Evolutionary conservation across 2,797 vertebrate species (phyloP), one percentile per base, ranked within the genome.

Genomic region (Thalassophryne amazonica): DNA sequence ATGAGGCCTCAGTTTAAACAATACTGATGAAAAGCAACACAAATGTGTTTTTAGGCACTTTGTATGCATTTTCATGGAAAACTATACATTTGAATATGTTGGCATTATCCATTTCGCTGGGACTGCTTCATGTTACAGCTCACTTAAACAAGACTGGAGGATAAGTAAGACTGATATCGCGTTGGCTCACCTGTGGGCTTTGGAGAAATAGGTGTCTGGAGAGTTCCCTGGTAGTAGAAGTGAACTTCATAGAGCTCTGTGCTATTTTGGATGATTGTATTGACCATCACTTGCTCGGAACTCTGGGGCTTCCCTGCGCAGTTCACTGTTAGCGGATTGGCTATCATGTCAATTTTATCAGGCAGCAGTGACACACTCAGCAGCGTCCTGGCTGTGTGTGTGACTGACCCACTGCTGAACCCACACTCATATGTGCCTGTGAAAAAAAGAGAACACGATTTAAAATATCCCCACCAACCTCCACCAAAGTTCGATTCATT

Each of bases 381-480:
- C 0, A 11, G 0, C 15, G 48, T 1, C 3, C 2, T 57, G 43
- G 82, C 87, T 13, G 23, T 60, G 45, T 91, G 82, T 1, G 49
- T 61, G 27, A 91, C 11, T 9, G 74, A 60, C 0, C 82, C 85
- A 0, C 0, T 32, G 0, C 20, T 76, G 55, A 92, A 88, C 7
- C 71, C 66, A 49, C 90, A 92, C 54, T 69, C 69, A 4, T 87
- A 91, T 1, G 0, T 52, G 21, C 90, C 90, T 92, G 61, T n/a
- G n/a, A n/a, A n/a, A n/a, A n/a, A n/a, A n/a, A n/a, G n/a, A n/a
- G n/a, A n/a, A n/a, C n/a, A n/a, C n/a, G n/a, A n/a, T n/a, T n/a
- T n/a, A n/a, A n/a, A n/a, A n/a, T n/a, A n/a, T n/a, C n/a, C n/a
- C n/a, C n/a, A n/a, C n/a, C n/a, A n/a, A n/a, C n/a, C n/a, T n/a